Percentiles rank a stretch among this genome's conserved stretches.
Conservation (phyloP, 2,888 invertebrate genomes). For the Oligia fasciuncula region DNA sequence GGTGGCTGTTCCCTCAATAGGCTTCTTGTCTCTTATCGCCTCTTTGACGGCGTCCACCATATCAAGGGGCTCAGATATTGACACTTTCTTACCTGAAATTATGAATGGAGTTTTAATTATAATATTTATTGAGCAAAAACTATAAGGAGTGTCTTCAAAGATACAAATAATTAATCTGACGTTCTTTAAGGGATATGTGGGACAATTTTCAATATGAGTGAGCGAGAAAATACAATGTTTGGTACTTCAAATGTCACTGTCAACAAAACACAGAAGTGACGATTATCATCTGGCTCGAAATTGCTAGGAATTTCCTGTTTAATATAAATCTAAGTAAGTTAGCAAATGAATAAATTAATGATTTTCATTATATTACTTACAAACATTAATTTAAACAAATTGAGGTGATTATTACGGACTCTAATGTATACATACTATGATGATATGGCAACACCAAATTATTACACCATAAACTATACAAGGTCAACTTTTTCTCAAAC, state of each 20-base stretch:
- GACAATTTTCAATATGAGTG: neutral
- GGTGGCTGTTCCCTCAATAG: conserved; percentile 70
- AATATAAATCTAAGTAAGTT: neutral
- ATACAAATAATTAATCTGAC: neutral
- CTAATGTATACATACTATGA: neutral
- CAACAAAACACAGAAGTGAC: neutral
- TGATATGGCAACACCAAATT: conserved; percentile 29
- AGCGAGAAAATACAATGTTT: neutral
- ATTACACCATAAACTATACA: conserved; percentile 28
- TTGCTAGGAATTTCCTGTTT: neutral
- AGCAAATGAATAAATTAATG: neutral
- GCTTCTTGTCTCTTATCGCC: conserved; percentile 89
- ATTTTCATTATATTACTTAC: neutral
- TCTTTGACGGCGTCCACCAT: conserved; percentile 91
- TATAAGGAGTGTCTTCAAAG: neutral
- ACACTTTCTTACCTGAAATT: conserved; percentile 91
- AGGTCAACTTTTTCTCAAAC: neutral
- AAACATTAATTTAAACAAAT: conserved; percentile 10
- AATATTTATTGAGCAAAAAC: neutral
- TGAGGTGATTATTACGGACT: neutral
- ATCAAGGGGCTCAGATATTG: conserved; percentile 90
- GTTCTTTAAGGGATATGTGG: neutral
- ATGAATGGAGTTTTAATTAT: neutral
- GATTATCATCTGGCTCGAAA: neutral
- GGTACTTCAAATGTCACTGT: neutral